Evolutionary conservation across 2,888 invertebrate genomes (phyloP).

Genomic region (Folsomia manolachei): DNA sequence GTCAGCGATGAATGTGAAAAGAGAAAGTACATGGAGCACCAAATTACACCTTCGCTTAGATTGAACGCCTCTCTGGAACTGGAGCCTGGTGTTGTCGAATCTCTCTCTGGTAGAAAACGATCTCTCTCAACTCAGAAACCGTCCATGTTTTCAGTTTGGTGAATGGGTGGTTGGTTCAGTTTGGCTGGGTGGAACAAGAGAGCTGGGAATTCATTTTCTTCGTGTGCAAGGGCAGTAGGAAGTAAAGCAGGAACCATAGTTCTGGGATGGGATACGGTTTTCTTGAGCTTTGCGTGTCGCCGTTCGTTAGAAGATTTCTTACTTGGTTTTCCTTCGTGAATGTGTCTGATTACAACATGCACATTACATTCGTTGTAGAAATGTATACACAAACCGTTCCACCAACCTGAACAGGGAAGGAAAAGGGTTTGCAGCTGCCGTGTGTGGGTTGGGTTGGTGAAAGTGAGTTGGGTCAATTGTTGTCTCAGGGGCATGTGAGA

Average conservation of each 20-base stretch:
- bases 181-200: too few species aligned
- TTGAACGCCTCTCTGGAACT: neutral
- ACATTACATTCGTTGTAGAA: neutral
- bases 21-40: neutral
- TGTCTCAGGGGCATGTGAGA: neutral
- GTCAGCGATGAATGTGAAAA: neutral
- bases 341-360: neutral
- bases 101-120: neutral
- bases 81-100: neutral
- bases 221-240: too few species aligned
- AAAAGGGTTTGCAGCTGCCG: too few species aligned
- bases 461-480: constrained; percentile 2
- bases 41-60: neutral
- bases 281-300: constrained; percentile 1
- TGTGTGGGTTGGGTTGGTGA: neutral
- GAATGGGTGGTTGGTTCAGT: neutral
- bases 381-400: neutral
- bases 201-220: too few species aligned
- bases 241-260: too few species aligned
- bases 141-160: neutral
- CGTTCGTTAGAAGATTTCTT: neutral
- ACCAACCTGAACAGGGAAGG: too few species aligned
- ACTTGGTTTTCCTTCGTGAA: neutral
- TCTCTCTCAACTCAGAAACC: neutral
- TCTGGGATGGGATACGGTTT: neutral